These are phyloP conservation scores for Hydropsyche betteni DNA, from an alignment of 2,888 invertebrate genomes.

Conservation along the genomic window DNA sequence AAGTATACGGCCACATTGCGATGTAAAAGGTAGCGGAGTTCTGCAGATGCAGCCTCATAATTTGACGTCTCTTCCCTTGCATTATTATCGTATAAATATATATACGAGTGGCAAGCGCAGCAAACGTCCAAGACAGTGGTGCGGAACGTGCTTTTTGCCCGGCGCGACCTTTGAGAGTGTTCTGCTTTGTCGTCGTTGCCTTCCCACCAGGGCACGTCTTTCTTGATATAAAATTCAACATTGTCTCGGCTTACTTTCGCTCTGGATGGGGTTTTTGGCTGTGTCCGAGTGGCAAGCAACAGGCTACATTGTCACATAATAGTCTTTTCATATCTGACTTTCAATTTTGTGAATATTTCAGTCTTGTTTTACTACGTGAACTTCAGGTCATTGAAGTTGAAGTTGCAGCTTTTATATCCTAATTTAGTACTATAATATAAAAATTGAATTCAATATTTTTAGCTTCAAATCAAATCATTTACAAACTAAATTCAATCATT, in stretches of 20 bases:
- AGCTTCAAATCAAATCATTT: no score
- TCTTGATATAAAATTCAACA: slow-evolving; percentile 11
- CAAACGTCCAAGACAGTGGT: slow-evolving; percentile 27
- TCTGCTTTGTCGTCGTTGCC: not conserved
- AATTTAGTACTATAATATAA: no score
- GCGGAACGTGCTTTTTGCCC: slow-evolving; percentile 9
- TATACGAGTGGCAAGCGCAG: slow-evolving; percentile 24
- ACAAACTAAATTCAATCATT: no score
- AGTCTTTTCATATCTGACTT: no score
- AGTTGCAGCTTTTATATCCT: no score
- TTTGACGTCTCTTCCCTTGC: slow-evolving; percentile 20
- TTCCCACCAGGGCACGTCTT: not conserved
- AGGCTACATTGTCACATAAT: not conserved
- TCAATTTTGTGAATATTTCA: no score
- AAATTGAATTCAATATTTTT: no score
- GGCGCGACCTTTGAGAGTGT: not conserved
- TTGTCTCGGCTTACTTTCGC: slow-evolving; percentile 7
- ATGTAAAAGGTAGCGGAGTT: slow-evolving; percentile 3
- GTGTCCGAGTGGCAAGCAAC: slow-evolving; percentile 7
- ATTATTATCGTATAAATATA: not conserved
- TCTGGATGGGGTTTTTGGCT: not conserved
- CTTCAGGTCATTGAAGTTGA: no score
- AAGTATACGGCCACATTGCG: not conserved
- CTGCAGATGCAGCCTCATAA: slow-evolving; percentile 11
- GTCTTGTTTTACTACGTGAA: no score